A percentile compares a stretch with the other conserved stretches of the same genome.
These are phyloP conservation scores for Sceloporus undulatus DNA, from an alignment of 2,113 vertebrate genomes.

Conservation along the genomic window DNA sequence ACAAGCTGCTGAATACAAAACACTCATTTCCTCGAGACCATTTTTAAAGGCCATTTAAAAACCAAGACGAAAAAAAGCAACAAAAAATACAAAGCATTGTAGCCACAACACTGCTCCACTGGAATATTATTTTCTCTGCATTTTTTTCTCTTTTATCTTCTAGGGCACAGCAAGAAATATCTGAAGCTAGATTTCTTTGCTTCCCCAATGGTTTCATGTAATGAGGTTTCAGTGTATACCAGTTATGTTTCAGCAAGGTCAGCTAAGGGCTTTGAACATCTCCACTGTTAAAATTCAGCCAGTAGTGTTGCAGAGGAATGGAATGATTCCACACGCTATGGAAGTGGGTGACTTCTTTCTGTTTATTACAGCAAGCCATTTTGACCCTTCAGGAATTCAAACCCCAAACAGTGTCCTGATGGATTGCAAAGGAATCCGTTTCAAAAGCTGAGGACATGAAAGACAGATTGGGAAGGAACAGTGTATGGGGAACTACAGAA, in stretches of 20 bases:
- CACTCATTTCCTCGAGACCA: background rate
- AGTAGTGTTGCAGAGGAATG: background rate
- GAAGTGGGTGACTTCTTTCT: constrained; percentile 10
- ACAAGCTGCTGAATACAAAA: background rate
- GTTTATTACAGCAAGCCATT: constrained; percentile 19
- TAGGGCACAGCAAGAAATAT: constrained; percentile 2
- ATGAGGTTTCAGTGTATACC: constrained; percentile 15
- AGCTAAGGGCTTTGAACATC: constrained; percentile 23
- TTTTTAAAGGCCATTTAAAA: constrained; percentile 20
- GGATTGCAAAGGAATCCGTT: constrained; percentile 35
- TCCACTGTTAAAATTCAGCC: background rate
- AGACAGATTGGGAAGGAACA: background rate
- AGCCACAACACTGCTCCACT: background rate
- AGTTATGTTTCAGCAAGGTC: background rate
- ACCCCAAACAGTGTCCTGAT: constrained; percentile 1
- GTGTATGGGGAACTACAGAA: background rate
- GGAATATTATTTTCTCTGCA: constrained; percentile 24
- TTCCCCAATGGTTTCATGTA: constrained; percentile 30
- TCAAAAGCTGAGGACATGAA: constrained; percentile 14
- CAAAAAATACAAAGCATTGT: background rate
- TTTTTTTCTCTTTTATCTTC: constrained; percentile 12
- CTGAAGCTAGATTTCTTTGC: constrained; percentile 37
- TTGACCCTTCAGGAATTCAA: constrained; percentile 25
- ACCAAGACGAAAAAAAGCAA: background rate
- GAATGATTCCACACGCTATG: background rate